phyloP scores from a whole-genome alignment of 1,140 invertebrate species.

The Planococcus citri region DNA sequence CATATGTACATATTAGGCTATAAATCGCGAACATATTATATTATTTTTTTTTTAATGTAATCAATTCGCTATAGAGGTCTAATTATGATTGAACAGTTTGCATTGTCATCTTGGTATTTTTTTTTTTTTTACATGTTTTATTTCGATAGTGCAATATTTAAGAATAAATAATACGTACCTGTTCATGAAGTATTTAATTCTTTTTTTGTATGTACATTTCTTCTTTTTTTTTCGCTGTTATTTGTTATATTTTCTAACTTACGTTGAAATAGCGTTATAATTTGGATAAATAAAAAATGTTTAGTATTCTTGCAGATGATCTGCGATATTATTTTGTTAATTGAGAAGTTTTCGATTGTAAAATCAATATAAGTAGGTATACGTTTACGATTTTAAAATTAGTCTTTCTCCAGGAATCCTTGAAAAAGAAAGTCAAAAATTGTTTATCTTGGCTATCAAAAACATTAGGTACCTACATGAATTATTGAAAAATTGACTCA shows the following conservation, averaged over 20 bases:
- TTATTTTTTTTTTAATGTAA: too few relatives aligned
- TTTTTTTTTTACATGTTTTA: background rate
- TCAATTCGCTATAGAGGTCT: background rate
- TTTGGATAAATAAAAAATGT: background rate
- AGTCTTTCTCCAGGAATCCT: too few relatives aligned
- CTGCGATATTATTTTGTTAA: background rate
- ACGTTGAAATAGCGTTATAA: background rate
- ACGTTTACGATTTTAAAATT: too few relatives aligned
- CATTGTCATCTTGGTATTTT: background rate
- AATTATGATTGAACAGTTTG: too few relatives aligned
- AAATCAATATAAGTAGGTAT: too few relatives aligned
- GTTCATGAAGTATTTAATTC: background rate
- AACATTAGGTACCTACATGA: too few relatives aligned
- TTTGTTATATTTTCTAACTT: background rate
- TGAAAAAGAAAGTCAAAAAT: too few relatives aligned
- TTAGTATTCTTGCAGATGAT: too few relatives aligned
- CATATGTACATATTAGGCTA: background rate
- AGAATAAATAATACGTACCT: background rate
- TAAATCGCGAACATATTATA: too few relatives aligned
- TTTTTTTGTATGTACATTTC: slow-evolving; percentile 1
- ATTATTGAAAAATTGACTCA: too few relatives aligned
- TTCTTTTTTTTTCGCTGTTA: background rate
- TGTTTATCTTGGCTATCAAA: too few relatives aligned
- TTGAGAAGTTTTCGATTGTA: too few relatives aligned
- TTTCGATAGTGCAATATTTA: background rate